These are phyloP conservation scores for Encarsia formosa DNA, from an alignment of 2,888 invertebrate genomes.

Conservation along the genomic window DNA sequence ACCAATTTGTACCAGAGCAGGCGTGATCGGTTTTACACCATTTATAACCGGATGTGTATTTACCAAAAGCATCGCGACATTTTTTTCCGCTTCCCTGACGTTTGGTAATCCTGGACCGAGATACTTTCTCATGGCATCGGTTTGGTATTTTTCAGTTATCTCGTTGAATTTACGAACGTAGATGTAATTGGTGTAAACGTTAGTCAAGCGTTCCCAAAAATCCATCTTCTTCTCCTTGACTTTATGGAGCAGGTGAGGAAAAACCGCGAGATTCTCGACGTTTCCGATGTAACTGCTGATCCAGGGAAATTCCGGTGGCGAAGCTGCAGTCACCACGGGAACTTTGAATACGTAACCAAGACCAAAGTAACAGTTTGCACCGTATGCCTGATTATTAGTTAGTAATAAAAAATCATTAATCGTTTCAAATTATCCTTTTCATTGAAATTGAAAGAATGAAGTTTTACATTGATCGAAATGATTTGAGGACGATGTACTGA, in stretches of 20 bases:
- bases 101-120: conserved; percentile 30
- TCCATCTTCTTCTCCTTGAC: neutral
- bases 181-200: conserved; percentile 16
- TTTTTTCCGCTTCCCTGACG: conserved; percentile 29
- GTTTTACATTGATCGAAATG: no score
- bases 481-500: no score
- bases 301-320: conserved; percentile 58
- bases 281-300: conserved; percentile 56
- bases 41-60: conserved; percentile 29
- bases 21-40: conserved; percentile 26
- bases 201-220: conserved; percentile 28
- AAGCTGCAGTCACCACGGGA: conserved; percentile 58
- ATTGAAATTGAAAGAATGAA: no score
- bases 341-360: conserved; percentile 56
- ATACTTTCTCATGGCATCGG: conserved; percentile 31
- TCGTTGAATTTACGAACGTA: neutral
- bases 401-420: neutral
- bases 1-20: conserved; percentile 27
- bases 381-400: conserved; percentile 46
- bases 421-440: neutral
- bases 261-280: conserved; percentile 58
- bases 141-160: conserved; percentile 17
- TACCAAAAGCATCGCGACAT: conserved; percentile 26
- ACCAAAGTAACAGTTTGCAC: conserved; percentile 59
- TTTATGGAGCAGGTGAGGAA: conserved; percentile 48